These are phyloP conservation scores for Xanthorhoe designata DNA, from an alignment of 2,888 invertebrate genomes.

Conservation along the genomic window DNA sequence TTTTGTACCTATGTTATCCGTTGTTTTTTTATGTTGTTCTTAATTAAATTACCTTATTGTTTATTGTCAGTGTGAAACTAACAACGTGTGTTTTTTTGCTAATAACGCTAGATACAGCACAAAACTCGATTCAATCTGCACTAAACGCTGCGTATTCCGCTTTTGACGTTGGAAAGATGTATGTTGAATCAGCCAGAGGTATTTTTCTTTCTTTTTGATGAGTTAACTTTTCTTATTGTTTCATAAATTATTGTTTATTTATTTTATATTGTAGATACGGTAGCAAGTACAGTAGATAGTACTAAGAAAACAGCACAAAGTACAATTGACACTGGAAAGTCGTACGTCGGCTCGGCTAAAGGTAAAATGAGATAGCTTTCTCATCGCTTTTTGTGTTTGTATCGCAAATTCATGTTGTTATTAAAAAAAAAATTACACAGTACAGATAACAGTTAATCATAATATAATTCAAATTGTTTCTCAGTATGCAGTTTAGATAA, in stretches of 20 bases:
- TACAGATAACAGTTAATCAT: conserved; percentile 52
- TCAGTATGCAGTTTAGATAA: too few relatives aligned
- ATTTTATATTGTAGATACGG: conserved; percentile 63
- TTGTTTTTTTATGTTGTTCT: conserved; percentile 24
- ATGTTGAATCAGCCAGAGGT: conserved; percentile 66
- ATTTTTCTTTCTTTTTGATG: conserved; percentile 34
- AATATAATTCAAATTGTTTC: too few relatives aligned
- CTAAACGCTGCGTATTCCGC: conserved; percentile 64
- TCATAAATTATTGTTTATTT: conserved; percentile 35
- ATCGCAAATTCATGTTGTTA: conserved; percentile 31
- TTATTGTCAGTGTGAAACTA: conserved; percentile 35
- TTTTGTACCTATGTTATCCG: conserved; percentile 25
- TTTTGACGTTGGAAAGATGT: conserved; percentile 66
- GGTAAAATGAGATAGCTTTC: conserved; percentile 54
- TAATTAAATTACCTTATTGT: conserved; percentile 3
- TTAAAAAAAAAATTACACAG: conserved; percentile 53
- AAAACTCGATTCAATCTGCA: conserved; percentile 63
- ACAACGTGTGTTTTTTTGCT: conserved; percentile 47
- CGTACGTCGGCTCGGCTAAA: conserved; percentile 68
- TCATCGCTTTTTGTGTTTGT: conserved; percentile 23
- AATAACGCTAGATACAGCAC: conserved; percentile 63
- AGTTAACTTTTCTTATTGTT: not conserved
- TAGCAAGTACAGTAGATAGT: conserved; percentile 70
- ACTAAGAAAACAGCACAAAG: conserved; percentile 76
- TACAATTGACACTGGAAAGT: conserved; percentile 67